Evolutionary conservation across 2,113 vertebrate species (phyloP).

Genomic region (Elachura formosa): DNA sequence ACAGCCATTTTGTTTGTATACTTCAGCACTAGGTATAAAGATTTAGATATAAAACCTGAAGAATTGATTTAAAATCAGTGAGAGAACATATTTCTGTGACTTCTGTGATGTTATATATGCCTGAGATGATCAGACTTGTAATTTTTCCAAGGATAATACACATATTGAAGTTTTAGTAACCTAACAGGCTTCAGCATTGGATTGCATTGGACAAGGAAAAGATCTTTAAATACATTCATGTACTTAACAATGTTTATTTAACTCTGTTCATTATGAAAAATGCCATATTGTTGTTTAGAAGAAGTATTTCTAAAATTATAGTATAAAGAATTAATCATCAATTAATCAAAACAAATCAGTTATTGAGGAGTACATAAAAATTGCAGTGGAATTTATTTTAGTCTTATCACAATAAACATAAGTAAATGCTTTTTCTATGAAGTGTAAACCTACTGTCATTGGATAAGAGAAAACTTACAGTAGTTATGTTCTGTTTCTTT

Average conservation of each 20-base stretch:
- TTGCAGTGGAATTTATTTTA: conserved; percentile 7
- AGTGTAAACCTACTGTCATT: not conserved
- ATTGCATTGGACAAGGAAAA: not conserved
- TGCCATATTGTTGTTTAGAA: conserved; percentile 4
- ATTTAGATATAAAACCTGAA: not conserved
- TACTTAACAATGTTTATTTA: not conserved
- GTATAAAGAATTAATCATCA: conserved; percentile 21
- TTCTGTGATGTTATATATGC: not conserved
- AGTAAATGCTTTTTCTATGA: conserved; percentile 24
- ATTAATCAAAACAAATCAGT: conserved; percentile 10
- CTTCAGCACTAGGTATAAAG: not conserved
- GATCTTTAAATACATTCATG: not conserved
- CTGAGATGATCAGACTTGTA: not conserved
- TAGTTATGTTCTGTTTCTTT: not conserved
- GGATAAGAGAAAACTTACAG: not conserved
- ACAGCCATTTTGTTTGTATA: not conserved
- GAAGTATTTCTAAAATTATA: not conserved
- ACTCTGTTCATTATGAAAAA: conserved; percentile 28
- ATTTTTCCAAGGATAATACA: not conserved
- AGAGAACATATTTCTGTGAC: not conserved
- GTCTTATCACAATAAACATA: not conserved
- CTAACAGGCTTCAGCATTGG: not conserved
- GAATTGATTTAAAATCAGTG: not conserved
- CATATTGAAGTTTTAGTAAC: not conserved
- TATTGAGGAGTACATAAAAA: not conserved